Evolutionary conservation across 37 sponge, comb jelly and placozoan genomes (phyloP), one percentile per base, ranked within the genome.

Genomic region (Corticium candelabrum): DNA sequence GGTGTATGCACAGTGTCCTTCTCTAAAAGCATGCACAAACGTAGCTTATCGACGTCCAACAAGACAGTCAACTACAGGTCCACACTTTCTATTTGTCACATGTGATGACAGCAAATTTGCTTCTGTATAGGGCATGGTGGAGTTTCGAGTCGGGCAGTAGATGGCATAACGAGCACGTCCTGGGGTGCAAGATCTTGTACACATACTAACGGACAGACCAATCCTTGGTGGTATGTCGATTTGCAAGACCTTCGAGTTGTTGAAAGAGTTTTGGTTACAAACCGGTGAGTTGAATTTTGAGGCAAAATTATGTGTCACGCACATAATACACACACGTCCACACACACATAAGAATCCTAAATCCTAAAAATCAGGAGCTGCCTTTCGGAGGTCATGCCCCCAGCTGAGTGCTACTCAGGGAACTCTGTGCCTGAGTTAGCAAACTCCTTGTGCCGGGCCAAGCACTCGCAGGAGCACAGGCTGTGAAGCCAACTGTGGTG

Each of bases 141-240:
- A 11, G 21, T 11, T 50, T 50, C 62, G 11, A 21, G 62, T 27
- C 11, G 62, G 21, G 62, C 62, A 27, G 62, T 50, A 27, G 62
- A 50, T 50, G 62, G 62, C 11, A 50, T 27, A 27, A 21, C 15
- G 21, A 50, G 21, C 21, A 11, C 15, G 11, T 50, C 15, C 15
- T 50, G 21, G 11, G 62, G 62, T 50, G 62, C 15, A 50, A 50
- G 62, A 50, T 50, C 62, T 11, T 50, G 62, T 21, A 50, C 62
- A 50, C 62, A 50, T 21, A 50, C 62, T 27, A 50, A 50, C 21
- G 62, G 62, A 50, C 62, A 50, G 21, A 50, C 62, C 15, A 50
- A 50, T 50, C 62, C 62, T 11, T 50, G 62, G 62, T 50, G 62
- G 62, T 50, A 50, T 21, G 62, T 50, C 62, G 62, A 50, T 50